Conservation (phyloP, 1,140 invertebrate species). For the Drosophila trapezifrons region DNA sequence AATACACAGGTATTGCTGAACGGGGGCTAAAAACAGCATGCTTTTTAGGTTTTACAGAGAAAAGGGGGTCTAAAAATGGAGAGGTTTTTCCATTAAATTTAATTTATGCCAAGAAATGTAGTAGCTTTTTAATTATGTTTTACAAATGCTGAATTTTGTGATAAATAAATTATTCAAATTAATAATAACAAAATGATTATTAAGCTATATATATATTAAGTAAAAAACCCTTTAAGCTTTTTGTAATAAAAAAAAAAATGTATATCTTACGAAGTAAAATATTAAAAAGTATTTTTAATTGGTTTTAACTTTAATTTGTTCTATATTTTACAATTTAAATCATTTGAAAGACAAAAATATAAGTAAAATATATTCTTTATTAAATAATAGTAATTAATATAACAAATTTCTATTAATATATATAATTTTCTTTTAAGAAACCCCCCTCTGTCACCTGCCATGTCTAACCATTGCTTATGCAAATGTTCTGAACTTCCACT, state of each 20-base stretch:
- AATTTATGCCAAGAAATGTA: too few species aligned
- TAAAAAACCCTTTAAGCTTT: too few species aligned
- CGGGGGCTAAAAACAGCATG: constrained; percentile 4
- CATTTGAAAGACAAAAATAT: too few species aligned
- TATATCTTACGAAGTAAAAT: too few species aligned
- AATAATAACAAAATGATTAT: neutral
- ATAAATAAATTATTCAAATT: neutral
- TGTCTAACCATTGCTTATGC: constrained; percentile 62
- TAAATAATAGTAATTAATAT: neutral
- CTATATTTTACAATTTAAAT: too few species aligned
- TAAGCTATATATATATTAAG: neutral
- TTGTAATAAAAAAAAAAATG: too few species aligned
- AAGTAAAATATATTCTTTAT: too few species aligned
- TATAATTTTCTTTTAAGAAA: too few species aligned
- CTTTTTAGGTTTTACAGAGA: neutral
- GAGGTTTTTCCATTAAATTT: neutral
- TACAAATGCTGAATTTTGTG: neutral
- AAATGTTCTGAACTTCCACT: constrained; percentile 70
- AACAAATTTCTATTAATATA: neutral
- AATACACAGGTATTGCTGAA: constrained; percentile 20
- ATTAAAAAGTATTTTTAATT: too few species aligned
- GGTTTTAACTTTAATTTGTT: too few species aligned
- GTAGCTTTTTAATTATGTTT: neutral
- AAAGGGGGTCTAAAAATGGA: neutral
- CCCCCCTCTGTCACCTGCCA: constrained; percentile 7